These are phyloP conservation scores for Nasonia longicornis DNA, from an alignment of 1,140 invertebrate genomes.

Conservation along the genomic window DNA sequence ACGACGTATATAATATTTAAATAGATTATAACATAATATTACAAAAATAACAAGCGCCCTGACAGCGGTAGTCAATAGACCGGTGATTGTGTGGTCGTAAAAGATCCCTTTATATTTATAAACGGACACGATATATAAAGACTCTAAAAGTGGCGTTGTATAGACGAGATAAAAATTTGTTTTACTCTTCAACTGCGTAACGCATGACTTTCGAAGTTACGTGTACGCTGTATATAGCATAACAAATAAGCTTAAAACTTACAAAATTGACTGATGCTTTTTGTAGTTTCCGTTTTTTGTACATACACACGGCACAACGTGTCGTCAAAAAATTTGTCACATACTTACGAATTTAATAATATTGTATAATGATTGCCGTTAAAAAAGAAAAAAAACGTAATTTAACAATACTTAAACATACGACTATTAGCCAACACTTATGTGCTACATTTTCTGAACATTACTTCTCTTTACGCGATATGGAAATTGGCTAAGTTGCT, in stretches of 20 bases:
- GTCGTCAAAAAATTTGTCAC: constrained; percentile 30
- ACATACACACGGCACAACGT: constrained; percentile 25
- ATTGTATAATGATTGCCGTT: constrained; percentile 29
- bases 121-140: constrained; percentile 42
- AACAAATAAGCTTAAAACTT: constrained; percentile 47
- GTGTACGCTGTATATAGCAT: constrained; percentile 33
- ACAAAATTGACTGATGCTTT: constrained; percentile 42
- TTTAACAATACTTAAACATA: constrained; percentile 56
- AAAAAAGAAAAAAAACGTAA: constrained; percentile 54
- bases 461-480: constrained; percentile 46
- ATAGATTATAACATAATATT: constrained; percentile 68
- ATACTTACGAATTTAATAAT: constrained; percentile 32
- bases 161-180: constrained; percentile 44
- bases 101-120: constrained; percentile 37
- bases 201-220: constrained; percentile 34
- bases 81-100: constrained; percentile 49
- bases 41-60: constrained; percentile 67
- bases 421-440: constrained; percentile 45
- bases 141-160: constrained; percentile 41
- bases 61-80: constrained; percentile 57
- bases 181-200: constrained; percentile 39
- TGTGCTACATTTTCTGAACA: constrained; percentile 37
- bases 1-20: constrained; percentile 64
- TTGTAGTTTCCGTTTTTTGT: constrained; percentile 34
- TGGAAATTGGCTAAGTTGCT: constrained; percentile 60